phyloP scores from a whole-genome alignment of 2,888 invertebrate genomes.

The Ectemnius cavifrons region DNA sequence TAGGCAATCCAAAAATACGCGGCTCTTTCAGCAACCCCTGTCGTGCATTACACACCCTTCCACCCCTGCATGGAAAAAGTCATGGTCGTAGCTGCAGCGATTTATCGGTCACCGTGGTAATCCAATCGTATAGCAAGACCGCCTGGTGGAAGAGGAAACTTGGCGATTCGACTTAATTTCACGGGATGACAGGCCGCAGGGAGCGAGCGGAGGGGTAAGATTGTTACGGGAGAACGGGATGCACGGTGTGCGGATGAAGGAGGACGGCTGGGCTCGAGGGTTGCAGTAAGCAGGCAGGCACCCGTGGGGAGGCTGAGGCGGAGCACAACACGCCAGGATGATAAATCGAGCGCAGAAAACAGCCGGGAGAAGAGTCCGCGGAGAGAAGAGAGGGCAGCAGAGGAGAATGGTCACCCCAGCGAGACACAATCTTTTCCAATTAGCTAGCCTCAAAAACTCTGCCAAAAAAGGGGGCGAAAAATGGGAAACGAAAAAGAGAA shows the following conservation, averaged over 20 bases:
- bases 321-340: constrained; percentile 57
- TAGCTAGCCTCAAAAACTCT: constrained; percentile 61
- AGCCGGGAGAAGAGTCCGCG: constrained; percentile 38
- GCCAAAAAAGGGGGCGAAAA: constrained; percentile 46
- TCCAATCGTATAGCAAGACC: constrained; percentile 56
- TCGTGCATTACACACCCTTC: no score
- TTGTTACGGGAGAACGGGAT: background rate
- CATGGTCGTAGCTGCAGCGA: constrained; percentile 23
- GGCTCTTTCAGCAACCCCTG: no score
- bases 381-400: background rate
- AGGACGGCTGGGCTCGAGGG: constrained; percentile 10
- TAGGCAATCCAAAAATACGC: no score
- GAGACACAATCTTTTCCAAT: constrained; percentile 64
- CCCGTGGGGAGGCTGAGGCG: constrained; percentile 31
- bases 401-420: constrained; percentile 47
- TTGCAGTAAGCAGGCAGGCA: constrained; percentile 37
- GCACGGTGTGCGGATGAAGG: background rate
- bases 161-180: constrained; percentile 63
- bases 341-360: constrained; percentile 68
- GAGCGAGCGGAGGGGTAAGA: background rate
- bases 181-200: constrained; percentile 37
- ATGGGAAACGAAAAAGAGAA: background rate
- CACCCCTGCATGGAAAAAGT: no score
- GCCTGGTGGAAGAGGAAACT: constrained; percentile 57
- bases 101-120: constrained; percentile 52